Evolutionary conservation across 35 echinoderm and acorn worm species (phyloP).

Genomic region (Chiridota heheva): DNA sequence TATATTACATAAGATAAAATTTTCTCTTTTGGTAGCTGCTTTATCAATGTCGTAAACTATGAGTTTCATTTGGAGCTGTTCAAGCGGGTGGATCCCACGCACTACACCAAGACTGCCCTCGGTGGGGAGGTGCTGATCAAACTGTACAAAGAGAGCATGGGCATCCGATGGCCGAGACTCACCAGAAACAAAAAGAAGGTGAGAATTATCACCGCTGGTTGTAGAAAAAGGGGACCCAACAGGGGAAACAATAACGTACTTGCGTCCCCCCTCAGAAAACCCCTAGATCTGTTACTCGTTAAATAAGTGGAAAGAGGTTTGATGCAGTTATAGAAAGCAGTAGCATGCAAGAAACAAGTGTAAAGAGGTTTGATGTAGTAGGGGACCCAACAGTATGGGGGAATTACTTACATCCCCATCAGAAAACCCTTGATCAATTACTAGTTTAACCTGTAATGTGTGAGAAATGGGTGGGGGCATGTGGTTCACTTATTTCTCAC

Average conservation of each 20-base stretch:
- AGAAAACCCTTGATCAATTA: no score
- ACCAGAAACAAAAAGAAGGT: slow-evolving; percentile 69
- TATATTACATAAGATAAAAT: no score
- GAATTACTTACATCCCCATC: no score
- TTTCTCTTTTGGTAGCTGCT: slow-evolving; percentile 41
- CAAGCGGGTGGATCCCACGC: slow-evolving; percentile 44
- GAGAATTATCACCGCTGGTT: background rate
- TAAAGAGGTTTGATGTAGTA: no score
- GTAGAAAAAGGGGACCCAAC: background rate
- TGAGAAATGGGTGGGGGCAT: no score
- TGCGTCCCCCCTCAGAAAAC: background rate
- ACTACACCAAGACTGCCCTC: slow-evolving; percentile 33
- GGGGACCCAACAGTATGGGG: no score
- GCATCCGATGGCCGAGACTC: slow-evolving; percentile 68
- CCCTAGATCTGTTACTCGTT: background rate
- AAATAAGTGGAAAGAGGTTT: background rate
- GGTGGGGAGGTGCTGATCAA: slow-evolving; percentile 78
- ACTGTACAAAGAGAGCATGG: slow-evolving; percentile 70
- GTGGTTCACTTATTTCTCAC: no score
- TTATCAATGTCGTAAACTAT: slow-evolving; percentile 39
- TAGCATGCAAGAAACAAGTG: no score
- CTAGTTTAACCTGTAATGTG: no score
- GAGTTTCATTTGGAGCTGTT: slow-evolving; percentile 69
- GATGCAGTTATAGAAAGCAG: background rate
- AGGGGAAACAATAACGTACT: no score